Evolutionary conservation across 2,113 vertebrate genomes (phyloP).

Genomic region (Gopherus evgoodei): DNA sequence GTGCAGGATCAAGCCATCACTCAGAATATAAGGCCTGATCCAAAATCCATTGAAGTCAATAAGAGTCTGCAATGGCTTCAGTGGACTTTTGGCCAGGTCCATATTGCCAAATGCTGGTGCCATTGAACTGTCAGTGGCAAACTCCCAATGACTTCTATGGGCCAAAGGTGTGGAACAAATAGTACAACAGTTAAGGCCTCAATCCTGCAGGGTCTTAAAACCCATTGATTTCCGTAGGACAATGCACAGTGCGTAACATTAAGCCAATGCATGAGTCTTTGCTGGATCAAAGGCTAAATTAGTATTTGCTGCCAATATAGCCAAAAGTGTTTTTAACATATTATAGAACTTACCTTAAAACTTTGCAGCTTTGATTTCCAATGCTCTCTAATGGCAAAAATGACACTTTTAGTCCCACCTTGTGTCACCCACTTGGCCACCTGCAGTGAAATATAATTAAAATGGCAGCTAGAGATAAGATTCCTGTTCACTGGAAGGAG

Average conservation of each 20-base stretch:
- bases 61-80: neutral
- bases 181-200: neutral
- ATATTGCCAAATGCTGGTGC: neutral
- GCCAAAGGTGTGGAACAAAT: neutral
- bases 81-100: neutral
- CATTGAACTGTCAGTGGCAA: neutral
- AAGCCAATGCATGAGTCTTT: neutral
- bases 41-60: neutral
- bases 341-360: neutral
- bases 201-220: neutral
- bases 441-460: neutral
- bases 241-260: neutral
- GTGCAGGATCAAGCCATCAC: neutral
- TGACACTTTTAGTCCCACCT: neutral
- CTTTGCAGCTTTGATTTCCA: conserved; percentile 16
- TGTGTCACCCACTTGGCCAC: neutral
- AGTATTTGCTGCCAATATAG: neutral
- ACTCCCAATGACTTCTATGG: neutral
- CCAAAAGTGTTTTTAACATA: neutral
- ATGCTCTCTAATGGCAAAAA: neutral
- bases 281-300: neutral
- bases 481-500: neutral
- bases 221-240: neutral
- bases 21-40: neutral
- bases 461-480: conserved; percentile 22